Evolutionary conservation across 2,113 vertebrate species (phyloP), one percentile per base, ranked within the genome.

Genomic region (Azemiops feae): DNA sequence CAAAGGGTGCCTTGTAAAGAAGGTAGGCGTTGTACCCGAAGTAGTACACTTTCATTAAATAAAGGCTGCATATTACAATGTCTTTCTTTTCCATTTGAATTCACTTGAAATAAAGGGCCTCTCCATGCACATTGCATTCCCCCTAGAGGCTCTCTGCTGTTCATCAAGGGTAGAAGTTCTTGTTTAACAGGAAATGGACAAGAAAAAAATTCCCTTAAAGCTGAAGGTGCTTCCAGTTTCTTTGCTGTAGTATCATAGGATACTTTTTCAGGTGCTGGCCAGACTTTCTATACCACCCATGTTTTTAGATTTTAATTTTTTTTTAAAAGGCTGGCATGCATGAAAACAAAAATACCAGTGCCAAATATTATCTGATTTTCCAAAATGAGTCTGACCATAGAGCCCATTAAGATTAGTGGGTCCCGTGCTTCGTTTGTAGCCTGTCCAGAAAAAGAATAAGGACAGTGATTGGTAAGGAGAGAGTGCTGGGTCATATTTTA

Each of bases 1-100:
- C 91, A 85, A 94, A 87, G 10, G 5, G 74, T 95, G 94, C 53
- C 94, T 93, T 90, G 94, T 94, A 34, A 92, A 94, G 92, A 90
- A 89, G 81, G 86, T 55, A 7, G 53, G 23, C 45, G 20, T 16
- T 14, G 7, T 7, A 30, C 89, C 90, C 88, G 47, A 96, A 93
- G 52, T 81, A 45, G 88, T 47, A 30, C 58, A 89, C 9, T 91
- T 90, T 18, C 54, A 55, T 52, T 89, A n/a, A 52, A 94, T 43
- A 16, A 57, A 55, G 81, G 34, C 52, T 91, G 39, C 0, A 5
- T 3, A 89, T 93, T 93, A 58, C 60, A 47, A 34, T 89, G 18
- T 87, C 45, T 87, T 27, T 52, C 53, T 45, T 69, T 5, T n/a
- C 91, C n/a, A 22, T 92, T 54, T 69, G 30, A 87, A 25, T 88